phyloP scores from a whole-genome alignment of 1,140 invertebrate genomes.

The Cydia fagiglandana region DNA sequence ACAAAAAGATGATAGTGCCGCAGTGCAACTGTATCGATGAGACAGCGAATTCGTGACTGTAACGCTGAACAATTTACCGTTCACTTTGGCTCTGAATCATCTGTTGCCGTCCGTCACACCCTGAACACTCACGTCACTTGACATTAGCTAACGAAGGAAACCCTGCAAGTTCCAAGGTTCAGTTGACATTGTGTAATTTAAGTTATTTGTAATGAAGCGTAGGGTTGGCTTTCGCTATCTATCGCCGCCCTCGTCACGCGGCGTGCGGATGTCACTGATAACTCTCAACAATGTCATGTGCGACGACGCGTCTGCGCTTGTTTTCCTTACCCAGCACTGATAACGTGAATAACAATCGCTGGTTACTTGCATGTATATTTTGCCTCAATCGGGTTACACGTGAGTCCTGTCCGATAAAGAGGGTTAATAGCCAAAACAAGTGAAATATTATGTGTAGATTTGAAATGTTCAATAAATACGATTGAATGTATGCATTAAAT shows the following conservation, averaged over 20 bases:
- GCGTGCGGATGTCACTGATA: slow-evolving; percentile 55
- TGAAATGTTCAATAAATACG: no score
- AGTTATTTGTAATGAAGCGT: slow-evolving; percentile 34
- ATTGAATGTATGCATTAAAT: no score
- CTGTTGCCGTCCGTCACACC: neutral
- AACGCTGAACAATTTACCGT: neutral
- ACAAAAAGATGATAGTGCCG: no score
- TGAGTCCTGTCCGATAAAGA: neutral
- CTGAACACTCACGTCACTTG: slow-evolving; percentile 8
- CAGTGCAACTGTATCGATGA: no score
- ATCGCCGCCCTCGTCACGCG: slow-evolving; percentile 48
- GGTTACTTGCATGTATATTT: slow-evolving; percentile 21
- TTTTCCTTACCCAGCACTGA: slow-evolving; percentile 42
- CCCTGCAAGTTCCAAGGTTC: slow-evolving; percentile 26
- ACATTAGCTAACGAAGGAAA: slow-evolving; percentile 19
- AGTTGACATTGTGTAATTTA: slow-evolving; percentile 24
- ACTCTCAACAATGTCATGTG: slow-evolving; percentile 50
- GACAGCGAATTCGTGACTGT: neutral
- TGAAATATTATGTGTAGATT: no score
- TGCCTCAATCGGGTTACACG: neutral
- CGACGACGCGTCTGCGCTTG: slow-evolving; percentile 39
- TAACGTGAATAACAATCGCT: slow-evolving; percentile 27
- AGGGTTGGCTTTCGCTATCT: slow-evolving; percentile 35
- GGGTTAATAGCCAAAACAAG: neutral
- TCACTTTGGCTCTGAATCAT: neutral